Evolutionary conservation across 1,140 invertebrate species (phyloP).

Genomic region (Drosophila persimilis): DNA sequence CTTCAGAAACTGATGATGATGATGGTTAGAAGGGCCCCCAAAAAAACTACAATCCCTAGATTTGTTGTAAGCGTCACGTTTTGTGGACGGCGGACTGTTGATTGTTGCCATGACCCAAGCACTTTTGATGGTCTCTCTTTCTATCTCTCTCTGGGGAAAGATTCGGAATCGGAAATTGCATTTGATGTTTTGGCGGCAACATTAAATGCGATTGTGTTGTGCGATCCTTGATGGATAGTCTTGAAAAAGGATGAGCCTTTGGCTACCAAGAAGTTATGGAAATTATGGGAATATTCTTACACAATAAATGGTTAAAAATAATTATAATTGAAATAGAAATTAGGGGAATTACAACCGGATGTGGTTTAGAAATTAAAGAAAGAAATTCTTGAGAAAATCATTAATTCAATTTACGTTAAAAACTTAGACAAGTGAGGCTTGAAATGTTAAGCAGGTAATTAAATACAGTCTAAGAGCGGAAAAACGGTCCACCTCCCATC

Average conservation of each 20-base stretch:
- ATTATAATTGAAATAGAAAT: background rate
- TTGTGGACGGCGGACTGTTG: slow-evolving; percentile 26
- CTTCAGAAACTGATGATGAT: slow-evolving; percentile 19
- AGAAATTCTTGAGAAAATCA: background rate
- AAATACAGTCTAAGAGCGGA: no score
- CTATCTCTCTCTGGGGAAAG: slow-evolving; percentile 12
- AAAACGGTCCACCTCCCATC: no score
- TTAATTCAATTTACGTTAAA: background rate
- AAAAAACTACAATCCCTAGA: slow-evolving; percentile 52
- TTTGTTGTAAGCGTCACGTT: slow-evolving; percentile 74
- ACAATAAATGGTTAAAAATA: background rate
- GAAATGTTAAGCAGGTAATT: no score
- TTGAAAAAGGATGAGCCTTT: background rate
- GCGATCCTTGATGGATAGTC: no score
- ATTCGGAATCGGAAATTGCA: slow-evolving; percentile 34
- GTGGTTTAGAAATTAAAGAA: no score
- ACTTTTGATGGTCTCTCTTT: slow-evolving; percentile 18
- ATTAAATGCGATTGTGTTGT: no score
- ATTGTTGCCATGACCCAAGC: slow-evolving; percentile 43
- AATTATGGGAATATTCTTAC: background rate
- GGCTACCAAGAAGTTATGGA: no score
- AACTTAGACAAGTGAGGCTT: no score
- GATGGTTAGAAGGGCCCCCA: slow-evolving; percentile 25
- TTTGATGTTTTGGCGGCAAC: slow-evolving; percentile 43
- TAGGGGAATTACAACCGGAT: background rate